A percentile compares a stretch with the other conserved stretches of the same genome.
Evolutionary conservation across 2,113 vertebrate genomes (phyloP).

Genomic region (Larimichthys crocea): DNA sequence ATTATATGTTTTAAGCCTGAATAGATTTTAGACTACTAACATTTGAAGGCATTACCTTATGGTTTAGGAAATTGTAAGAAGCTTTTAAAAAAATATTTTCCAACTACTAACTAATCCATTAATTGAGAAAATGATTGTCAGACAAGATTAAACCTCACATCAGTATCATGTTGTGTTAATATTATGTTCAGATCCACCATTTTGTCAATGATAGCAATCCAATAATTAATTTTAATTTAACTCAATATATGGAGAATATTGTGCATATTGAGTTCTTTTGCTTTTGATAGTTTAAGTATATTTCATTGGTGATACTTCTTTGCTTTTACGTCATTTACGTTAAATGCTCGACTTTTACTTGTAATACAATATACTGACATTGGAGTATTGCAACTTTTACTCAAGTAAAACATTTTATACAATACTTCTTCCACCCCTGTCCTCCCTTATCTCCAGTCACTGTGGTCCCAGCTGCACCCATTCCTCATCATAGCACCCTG

Average conservation of each 20-base stretch:
- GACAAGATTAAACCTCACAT: too few relatives aligned
- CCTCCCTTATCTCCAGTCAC: constrained; percentile 59
- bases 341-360: not conserved
- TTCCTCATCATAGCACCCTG: constrained; percentile 71
- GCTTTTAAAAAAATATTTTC: too few relatives aligned
- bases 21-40: not conserved
- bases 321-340: not conserved
- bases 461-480: constrained; percentile 41
- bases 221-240: too few relatives aligned
- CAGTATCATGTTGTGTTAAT: too few relatives aligned
- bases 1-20: not conserved
- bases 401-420: not conserved
- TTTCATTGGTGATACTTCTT: not conserved
- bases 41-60: not conserved
- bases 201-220: too few relatives aligned
- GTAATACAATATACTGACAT: not conserved
- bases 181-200: too few relatives aligned
- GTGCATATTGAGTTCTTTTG: not conserved
- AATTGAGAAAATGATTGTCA: too few relatives aligned
- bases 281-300: not conserved
- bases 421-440: not conserved
- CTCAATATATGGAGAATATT: too few relatives aligned
- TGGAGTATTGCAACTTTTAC: not conserved
- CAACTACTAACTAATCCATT: too few relatives aligned
- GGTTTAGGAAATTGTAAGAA: not conserved